Evolutionary conservation across 2,113 vertebrate genomes (phyloP).

Genomic region (Colistium nudipinnis): DNA sequence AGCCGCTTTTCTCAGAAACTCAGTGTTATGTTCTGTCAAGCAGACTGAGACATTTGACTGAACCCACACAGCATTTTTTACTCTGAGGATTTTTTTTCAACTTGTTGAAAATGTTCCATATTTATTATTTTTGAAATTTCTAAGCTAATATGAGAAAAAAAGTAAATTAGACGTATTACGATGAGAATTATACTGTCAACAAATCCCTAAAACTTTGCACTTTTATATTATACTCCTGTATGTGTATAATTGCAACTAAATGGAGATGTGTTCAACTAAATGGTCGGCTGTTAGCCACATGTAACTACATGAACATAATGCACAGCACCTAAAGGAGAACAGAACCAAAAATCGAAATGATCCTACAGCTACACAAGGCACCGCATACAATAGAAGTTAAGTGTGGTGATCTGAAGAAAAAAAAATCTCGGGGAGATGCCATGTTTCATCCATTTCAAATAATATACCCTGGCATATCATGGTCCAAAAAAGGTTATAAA

Average conservation of each 20-base stretch:
- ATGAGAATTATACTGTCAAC: background rate
- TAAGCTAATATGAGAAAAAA: too few relatives aligned
- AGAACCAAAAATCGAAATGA: too few relatives aligned
- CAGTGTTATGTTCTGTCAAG: conserved; percentile 26
- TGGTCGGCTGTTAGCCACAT: background rate
- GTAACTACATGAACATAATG: background rate
- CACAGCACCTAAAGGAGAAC: background rate
- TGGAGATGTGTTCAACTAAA: background rate
- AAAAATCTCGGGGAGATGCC: background rate
- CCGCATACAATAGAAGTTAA: background rate
- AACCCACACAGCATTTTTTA: conserved; percentile 7
- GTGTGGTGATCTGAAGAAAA: background rate
- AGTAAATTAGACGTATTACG: too few relatives aligned
- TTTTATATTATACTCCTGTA: background rate
- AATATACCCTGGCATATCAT: background rate
- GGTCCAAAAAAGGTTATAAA: background rate
- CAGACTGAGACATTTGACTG: conserved; percentile 16
- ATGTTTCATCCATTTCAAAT: background rate
- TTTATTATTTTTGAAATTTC: conserved; percentile 10
- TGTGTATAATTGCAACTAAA: background rate
- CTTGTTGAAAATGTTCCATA: conserved; percentile 16
- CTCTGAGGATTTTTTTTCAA: conserved; percentile 26
- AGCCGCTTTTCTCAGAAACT: conserved; percentile 29
- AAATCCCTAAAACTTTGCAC: background rate
- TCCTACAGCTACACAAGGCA: too few relatives aligned